A percentile compares a stretch with the other conserved stretches of the same genome.
phyloP scores from a whole-genome alignment of 1,140 invertebrate species.

The Pseudomyrmex concolor region DNA sequence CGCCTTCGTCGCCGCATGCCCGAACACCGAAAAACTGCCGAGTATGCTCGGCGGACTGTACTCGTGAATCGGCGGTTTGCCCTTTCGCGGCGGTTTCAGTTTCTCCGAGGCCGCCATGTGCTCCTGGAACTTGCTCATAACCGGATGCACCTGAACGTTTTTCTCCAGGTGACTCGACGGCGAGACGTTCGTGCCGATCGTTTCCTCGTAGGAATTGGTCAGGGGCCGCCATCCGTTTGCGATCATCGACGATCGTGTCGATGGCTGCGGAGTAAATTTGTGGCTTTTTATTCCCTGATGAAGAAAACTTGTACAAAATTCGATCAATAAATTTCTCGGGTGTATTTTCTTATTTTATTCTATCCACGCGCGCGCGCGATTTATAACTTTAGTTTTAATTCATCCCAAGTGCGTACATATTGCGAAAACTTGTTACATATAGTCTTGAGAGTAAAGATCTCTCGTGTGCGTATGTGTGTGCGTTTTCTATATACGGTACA shows the following conservation, averaged over 20 bases:
- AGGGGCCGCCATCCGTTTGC: constrained; percentile 82
- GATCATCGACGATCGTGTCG: constrained; percentile 78
- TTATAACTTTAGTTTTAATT: neutral
- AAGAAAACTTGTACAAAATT: too few relatives aligned
- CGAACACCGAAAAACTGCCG: constrained; percentile 83
- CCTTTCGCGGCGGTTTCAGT: constrained; percentile 73
- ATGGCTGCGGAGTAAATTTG: constrained; percentile 60
- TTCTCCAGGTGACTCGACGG: constrained; percentile 74
- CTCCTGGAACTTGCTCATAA: constrained; percentile 79
- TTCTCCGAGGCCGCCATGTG: constrained; percentile 80
- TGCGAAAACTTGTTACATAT: constrained; percentile 1
- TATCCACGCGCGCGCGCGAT: neutral
- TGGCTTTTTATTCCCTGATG: neutral
- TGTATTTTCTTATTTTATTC: neutral
- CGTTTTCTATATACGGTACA: constrained; percentile 16
- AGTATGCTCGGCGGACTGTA: constrained; percentile 83
- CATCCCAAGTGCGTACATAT: neutral
- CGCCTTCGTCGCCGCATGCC: constrained; percentile 81
- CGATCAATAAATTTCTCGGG: too few relatives aligned
- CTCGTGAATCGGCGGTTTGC: constrained; percentile 75
- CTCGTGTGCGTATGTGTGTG: neutral
- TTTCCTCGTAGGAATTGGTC: constrained; percentile 76
- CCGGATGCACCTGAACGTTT: constrained; percentile 76
- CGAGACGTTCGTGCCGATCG: constrained; percentile 75
- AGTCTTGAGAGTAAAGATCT: constrained; percentile 12